phyloP scores from a whole-genome alignment of 2,888 invertebrate genomes.

The Parnassius smintheus region DNA sequence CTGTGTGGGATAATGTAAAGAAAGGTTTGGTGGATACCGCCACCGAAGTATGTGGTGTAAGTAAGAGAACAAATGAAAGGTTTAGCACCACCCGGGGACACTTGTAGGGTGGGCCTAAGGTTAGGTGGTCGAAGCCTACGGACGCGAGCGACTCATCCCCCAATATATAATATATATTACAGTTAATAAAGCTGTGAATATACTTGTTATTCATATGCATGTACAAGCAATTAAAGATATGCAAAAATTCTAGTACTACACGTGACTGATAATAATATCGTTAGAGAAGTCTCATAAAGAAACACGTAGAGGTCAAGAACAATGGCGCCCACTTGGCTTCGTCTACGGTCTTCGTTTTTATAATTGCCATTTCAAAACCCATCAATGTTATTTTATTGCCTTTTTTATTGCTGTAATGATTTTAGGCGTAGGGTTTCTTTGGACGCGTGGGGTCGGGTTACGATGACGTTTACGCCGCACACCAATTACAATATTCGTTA shows the following conservation, averaged over 20 bases:
- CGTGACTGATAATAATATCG: conserved; percentile 34
- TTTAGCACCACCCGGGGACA: too few relatives aligned
- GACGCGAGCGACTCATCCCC: too few relatives aligned
- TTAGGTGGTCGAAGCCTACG: too few relatives aligned
- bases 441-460: too few relatives aligned
- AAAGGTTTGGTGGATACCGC: too few relatives aligned
- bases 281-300: conserved; percentile 54
- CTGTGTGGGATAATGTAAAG: too few relatives aligned
- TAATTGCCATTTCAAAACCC: conserved; percentile 42
- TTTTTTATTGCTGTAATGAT: conserved; percentile 45
- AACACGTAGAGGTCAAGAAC: conserved; percentile 52
- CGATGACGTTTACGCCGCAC: conserved; percentile 28
- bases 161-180: too few relatives aligned
- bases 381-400: conserved; percentile 28
- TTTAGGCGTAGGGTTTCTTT: conserved; percentile 42
- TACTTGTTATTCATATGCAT: too few relatives aligned
- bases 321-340: conserved; percentile 55
- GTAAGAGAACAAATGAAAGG: too few relatives aligned
- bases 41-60: too few relatives aligned
- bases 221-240: neutral
- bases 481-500: neutral
- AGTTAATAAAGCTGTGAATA: too few relatives aligned
- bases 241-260: conserved; percentile 15
- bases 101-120: too few relatives aligned
- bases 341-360: conserved; percentile 42